These are phyloP conservation scores for Sarotherodon lohbergeri DNA, from an alignment of 2,113 vertebrate species.

Conservation along the genomic window DNA sequence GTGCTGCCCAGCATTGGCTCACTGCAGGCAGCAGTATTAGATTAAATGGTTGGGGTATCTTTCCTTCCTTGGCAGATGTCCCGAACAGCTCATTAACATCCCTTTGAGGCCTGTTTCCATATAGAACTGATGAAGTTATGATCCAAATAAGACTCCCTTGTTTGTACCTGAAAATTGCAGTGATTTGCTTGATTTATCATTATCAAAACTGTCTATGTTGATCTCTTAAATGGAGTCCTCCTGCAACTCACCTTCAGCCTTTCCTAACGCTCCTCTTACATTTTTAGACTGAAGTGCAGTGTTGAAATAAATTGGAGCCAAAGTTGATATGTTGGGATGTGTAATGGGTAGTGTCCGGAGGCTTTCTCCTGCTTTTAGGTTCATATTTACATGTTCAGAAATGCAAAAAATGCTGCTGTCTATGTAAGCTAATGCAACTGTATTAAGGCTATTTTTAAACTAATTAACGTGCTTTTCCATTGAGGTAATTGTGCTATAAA, in stretches of 20 bases:
- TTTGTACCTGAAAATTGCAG: background rate
- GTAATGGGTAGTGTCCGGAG: background rate
- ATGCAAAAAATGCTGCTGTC: background rate
- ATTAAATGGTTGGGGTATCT: slow-evolving; percentile 23
- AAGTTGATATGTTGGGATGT: background rate
- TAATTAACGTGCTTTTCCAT: slow-evolving; percentile 34
- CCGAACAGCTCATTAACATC: slow-evolving; percentile 35
- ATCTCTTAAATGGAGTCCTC: background rate
- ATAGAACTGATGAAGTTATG: background rate
- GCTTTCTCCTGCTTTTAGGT: background rate
- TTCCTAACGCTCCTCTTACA: background rate
- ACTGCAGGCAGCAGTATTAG: background rate
- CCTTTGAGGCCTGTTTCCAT: background rate
- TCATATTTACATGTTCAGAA: background rate
- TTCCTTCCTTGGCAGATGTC: slow-evolving; percentile 9
- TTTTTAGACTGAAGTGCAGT: background rate
- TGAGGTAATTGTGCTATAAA: slow-evolving; percentile 44
- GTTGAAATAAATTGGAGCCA: background rate
- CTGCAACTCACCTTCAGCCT: background rate
- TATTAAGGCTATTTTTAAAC: slow-evolving; percentile 64
- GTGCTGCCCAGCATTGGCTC: background rate
- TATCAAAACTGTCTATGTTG: background rate
- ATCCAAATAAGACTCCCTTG: background rate
- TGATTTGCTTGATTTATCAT: background rate
- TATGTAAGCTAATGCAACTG: slow-evolving; percentile 33